Conservation (phyloP, 2,113 vertebrate genomes). For the Poecilia latipinna region DNA sequence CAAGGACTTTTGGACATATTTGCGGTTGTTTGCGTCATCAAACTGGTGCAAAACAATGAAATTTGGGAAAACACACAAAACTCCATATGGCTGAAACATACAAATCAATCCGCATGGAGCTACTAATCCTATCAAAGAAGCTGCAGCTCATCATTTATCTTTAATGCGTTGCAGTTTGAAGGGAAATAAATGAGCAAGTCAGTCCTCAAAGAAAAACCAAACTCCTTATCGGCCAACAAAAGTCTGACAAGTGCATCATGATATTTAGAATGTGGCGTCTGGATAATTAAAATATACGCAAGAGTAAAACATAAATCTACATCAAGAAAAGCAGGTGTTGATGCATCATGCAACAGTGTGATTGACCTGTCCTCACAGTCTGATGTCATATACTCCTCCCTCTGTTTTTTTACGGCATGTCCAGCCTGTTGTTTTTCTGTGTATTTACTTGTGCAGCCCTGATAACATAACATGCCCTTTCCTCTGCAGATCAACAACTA, state of each 20-base stretch:
- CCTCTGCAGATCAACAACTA: constrained; percentile 6
- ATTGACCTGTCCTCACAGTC: constrained; percentile 42
- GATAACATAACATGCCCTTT: constrained; percentile 10
- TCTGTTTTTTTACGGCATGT: constrained; percentile 4
- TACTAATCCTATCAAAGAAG: background rate
- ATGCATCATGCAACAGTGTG: constrained; percentile 31
- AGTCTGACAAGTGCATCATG: background rate
- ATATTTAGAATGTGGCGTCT: background rate
- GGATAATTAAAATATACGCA: background rate
- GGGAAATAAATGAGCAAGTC: background rate
- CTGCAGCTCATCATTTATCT: background rate
- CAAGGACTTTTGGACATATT: background rate
- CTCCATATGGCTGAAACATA: background rate
- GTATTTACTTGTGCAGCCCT: constrained; percentile 44
- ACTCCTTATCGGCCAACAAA: background rate
- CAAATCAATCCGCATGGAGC: background rate
- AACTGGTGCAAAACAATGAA: background rate
- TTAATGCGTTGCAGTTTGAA: background rate
- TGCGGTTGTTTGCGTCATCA: background rate
- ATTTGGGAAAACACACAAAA: background rate
- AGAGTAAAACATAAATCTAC: constrained; percentile 24
- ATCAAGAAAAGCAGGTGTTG: constrained; percentile 22
- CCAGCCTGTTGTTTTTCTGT: constrained; percentile 23
- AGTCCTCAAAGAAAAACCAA: background rate
- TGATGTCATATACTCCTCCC: constrained; percentile 10